A percentile compares a stretch with the other conserved stretches of the same genome.
These are phyloP conservation scores for Desmophyllum pertusum DNA, from an alignment of 92 coral and sea anemone genomes.

Conservation along the genomic window DNA sequence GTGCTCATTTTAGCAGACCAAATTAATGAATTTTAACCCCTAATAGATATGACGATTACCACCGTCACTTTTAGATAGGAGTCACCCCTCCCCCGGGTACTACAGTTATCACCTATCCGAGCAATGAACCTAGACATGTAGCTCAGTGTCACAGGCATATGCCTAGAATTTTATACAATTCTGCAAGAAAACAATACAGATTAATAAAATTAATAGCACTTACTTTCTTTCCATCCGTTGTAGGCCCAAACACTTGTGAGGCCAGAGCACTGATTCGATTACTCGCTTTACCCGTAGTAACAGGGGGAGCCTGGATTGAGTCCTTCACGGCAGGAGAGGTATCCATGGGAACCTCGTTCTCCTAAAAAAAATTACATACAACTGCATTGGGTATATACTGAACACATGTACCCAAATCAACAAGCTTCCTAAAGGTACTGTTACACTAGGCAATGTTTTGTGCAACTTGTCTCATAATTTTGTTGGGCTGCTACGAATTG, in stretches of 20 bases:
- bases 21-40: too few species aligned
- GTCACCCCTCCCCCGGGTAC: too few species aligned
- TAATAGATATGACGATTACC: too few species aligned
- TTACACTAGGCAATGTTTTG: too few species aligned
- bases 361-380: not conserved
- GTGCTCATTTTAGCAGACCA: too few species aligned
- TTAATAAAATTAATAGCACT: not conserved
- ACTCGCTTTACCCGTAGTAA: constrained; percentile 75
- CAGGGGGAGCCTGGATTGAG: constrained; percentile 42
- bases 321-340: not conserved
- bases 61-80: too few species aligned
- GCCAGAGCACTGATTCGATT: constrained; percentile 87
- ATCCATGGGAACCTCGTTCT: constrained; percentile 48
- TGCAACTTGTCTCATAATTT: too few species aligned
- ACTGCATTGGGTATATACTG: not conserved
- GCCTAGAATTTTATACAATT: not conserved
- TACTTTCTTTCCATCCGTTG: constrained; percentile 32
- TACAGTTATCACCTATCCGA: too few species aligned
- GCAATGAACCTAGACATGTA: too few species aligned
- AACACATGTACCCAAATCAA: too few species aligned
- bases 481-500: not conserved
- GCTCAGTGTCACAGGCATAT: too few species aligned
- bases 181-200: not conserved
- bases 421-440: not conserved
- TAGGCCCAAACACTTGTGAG: constrained; percentile 86